Conservation (phyloP, 2,113 vertebrate species). For the Capreolus pygargus region DNA sequence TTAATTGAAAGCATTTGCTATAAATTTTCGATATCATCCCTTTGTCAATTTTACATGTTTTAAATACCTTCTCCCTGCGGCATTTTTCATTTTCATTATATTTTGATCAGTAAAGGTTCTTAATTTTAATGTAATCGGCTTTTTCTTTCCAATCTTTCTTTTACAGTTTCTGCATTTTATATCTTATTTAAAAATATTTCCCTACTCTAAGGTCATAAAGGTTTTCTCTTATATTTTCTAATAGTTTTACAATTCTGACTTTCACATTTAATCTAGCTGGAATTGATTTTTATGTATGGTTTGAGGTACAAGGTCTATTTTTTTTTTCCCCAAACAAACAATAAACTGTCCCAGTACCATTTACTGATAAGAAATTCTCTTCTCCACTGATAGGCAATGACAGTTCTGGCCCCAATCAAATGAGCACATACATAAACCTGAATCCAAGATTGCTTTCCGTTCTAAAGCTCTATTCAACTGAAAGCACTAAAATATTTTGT, state of each 20-base stretch:
- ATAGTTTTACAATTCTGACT: neutral
- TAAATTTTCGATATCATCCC: neutral
- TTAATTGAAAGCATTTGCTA: neutral
- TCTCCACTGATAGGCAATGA: neutral
- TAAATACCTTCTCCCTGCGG: neutral
- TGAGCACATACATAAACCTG: neutral
- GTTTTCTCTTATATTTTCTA: neutral
- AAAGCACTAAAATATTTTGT: neutral
- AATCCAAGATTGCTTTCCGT: neutral
- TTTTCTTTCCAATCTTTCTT: neutral
- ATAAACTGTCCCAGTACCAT: neutral
- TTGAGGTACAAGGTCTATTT: neutral
- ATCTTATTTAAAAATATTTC: neutral
- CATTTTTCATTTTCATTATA: slow-evolving; percentile 3
- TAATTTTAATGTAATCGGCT: neutral
- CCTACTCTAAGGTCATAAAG: neutral
- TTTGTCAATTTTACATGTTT: neutral
- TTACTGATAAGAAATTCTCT: neutral
- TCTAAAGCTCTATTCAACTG: neutral
- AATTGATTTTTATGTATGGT: neutral
- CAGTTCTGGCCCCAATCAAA: neutral
- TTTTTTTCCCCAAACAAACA: neutral
- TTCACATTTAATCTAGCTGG: neutral
- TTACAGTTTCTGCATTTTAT: neutral
- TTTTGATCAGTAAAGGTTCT: neutral